phyloP scores from a whole-genome alignment of 2,797 vertebrate genomes.

The Halcyon smyrnensis region DNA sequence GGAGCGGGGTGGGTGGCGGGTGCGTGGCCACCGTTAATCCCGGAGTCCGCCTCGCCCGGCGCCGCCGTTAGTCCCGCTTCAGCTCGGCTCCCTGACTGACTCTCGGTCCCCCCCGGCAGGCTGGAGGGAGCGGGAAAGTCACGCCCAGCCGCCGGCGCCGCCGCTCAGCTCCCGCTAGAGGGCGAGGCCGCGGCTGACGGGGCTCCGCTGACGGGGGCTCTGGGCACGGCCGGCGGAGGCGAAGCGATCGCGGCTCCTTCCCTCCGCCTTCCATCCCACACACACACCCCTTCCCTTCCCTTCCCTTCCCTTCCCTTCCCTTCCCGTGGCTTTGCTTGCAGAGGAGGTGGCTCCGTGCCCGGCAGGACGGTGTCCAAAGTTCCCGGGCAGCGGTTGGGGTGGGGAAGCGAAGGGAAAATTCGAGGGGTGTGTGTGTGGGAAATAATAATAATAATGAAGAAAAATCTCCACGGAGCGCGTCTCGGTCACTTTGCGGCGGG shows the following conservation, averaged over 20 bases:
- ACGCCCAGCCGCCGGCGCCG: conserved; percentile 67
- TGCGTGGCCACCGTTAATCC: not conserved
- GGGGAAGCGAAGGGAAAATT: not conserved
- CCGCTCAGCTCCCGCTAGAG: conserved; percentile 74
- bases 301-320: not conserved
- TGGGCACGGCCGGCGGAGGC: not conserved
- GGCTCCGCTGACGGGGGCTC: too few relatives aligned
- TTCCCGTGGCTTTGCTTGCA: not conserved
- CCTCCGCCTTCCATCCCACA: too few relatives aligned
- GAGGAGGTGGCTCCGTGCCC: not conserved
- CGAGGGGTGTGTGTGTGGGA: too few relatives aligned
- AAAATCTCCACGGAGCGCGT: not conserved
- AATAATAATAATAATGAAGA: too few relatives aligned
- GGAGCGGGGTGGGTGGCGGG: not conserved
- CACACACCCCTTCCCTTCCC: not conserved
- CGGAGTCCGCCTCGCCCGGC: not conserved
- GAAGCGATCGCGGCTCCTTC: accelerated
- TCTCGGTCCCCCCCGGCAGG: conserved; percentile 73
- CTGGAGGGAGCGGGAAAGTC: conserved; percentile 67
- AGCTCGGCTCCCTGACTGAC: conserved; percentile 70
- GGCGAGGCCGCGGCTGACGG: conserved; percentile 46
- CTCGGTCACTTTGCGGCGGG: conserved; percentile 22
- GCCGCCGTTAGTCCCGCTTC: conserved; percentile 15
- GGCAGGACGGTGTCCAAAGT: not conserved
- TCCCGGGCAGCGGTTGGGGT: not conserved